A percentile compares a stretch with the other conserved stretches of the same genome.
These are phyloP conservation scores for Ispidina picta DNA, from an alignment of 2,797 vertebrate species.

Conservation along the genomic window DNA sequence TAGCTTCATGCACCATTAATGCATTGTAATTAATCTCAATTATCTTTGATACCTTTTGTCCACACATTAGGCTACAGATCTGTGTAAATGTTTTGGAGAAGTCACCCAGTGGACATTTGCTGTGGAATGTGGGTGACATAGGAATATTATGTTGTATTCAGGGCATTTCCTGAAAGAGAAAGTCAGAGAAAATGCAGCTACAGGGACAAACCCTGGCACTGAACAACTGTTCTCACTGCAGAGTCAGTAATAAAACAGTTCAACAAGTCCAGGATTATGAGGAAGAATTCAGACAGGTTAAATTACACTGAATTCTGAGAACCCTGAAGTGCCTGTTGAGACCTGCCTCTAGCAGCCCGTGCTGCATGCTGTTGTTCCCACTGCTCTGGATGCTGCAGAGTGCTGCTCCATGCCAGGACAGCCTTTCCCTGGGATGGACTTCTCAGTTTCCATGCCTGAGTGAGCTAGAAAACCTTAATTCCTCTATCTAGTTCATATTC, in stretches of 20 bases:
- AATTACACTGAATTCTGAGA: not conserved
- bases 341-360: not conserved
- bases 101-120: constrained; percentile 4
- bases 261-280: not conserved
- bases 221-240: not conserved
- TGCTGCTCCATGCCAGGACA: not conserved
- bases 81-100: constrained; percentile 34
- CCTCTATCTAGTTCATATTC: not conserved
- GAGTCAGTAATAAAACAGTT: not conserved
- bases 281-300: not conserved
- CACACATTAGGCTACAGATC: not conserved
- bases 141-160: not conserved
- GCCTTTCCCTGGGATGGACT: not conserved
- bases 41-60: constrained; percentile 49
- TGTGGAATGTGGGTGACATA: not conserved
- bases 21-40: constrained; percentile 50
- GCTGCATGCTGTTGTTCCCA: not conserved
- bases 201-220: not conserved
- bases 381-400: not conserved
- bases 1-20: constrained; percentile 50
- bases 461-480: not conserved
- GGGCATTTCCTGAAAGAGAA: not conserved
- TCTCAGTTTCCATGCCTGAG: not conserved
- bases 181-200: not conserved
- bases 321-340: not conserved